These are phyloP conservation scores for Bombus sibiricus DNA, from an alignment of 1,140 invertebrate genomes.

Conservation along the genomic window DNA sequence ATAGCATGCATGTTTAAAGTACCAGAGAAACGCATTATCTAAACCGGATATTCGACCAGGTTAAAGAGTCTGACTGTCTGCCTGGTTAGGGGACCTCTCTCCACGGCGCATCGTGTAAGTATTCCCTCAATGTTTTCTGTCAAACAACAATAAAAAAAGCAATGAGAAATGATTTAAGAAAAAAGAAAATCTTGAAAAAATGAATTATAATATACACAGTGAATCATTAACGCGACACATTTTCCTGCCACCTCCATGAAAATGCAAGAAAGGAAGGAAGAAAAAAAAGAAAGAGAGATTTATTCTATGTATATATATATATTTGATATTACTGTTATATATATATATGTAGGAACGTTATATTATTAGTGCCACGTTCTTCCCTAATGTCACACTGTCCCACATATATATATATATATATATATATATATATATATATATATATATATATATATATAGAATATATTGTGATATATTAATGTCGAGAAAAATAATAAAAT, in stretches of 20 bases:
- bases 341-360: too few species aligned
- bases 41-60: constrained; percentile 43
- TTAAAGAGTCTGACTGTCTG: constrained; percentile 44
- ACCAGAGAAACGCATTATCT: constrained; percentile 26
- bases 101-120: constrained; percentile 61
- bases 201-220: too few species aligned
- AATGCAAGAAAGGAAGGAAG: constrained; percentile 56
- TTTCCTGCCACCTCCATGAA: constrained; percentile 35
- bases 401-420: not conserved
- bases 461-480: not conserved
- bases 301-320: not conserved
- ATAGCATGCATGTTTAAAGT: constrained; percentile 61
- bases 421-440: not conserved
- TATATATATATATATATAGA: not conserved
- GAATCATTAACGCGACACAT: constrained; percentile 11
- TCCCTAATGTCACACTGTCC: too few species aligned
- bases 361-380: too few species aligned
- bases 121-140: constrained; percentile 61
- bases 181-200: not conserved
- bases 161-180: not conserved
- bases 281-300: constrained; percentile 27
- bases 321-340: not conserved
- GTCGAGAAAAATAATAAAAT: not conserved
- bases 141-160: constrained; percentile 20
- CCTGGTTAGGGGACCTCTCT: constrained; percentile 45